Percentiles rank a stretch among this genome's conserved stretches.
phyloP scores from a whole-genome alignment of 2,797 vertebrate genomes.

The Falco cherrug region DNA sequence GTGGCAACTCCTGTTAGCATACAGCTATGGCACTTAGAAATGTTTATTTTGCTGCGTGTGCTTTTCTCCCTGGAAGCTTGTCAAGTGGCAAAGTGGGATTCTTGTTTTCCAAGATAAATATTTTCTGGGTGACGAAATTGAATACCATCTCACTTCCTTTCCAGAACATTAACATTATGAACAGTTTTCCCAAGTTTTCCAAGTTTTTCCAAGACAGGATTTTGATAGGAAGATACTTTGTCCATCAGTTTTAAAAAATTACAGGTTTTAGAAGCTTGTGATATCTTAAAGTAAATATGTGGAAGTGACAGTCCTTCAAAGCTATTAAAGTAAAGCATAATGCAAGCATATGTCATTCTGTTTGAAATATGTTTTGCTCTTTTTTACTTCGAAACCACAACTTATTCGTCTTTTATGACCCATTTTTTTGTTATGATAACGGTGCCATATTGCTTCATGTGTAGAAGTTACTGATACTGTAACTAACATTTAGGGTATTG shows the following conservation, averaged over 20 bases:
- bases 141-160: background rate
- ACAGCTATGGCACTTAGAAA: background rate
- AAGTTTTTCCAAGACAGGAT: background rate
- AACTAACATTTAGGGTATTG: constrained; percentile 48
- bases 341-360: background rate
- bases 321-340: constrained; percentile 14
- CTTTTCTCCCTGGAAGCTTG: background rate
- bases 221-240: background rate
- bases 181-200: background rate
- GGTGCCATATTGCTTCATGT: background rate
- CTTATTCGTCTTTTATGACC: constrained; percentile 20
- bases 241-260: background rate
- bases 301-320: background rate
- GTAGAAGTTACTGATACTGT: constrained; percentile 31
- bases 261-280: background rate
- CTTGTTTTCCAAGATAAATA: background rate
- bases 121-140: background rate
- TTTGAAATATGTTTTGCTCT: background rate
- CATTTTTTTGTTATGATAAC: background rate
- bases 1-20: background rate
- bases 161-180: background rate
- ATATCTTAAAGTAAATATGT: background rate
- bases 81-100: background rate
- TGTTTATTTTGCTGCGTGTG: background rate
- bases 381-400: constrained; percentile 35